Conservation (phyloP, 2,888 invertebrate species). For the Brenthis hecate region DNA sequence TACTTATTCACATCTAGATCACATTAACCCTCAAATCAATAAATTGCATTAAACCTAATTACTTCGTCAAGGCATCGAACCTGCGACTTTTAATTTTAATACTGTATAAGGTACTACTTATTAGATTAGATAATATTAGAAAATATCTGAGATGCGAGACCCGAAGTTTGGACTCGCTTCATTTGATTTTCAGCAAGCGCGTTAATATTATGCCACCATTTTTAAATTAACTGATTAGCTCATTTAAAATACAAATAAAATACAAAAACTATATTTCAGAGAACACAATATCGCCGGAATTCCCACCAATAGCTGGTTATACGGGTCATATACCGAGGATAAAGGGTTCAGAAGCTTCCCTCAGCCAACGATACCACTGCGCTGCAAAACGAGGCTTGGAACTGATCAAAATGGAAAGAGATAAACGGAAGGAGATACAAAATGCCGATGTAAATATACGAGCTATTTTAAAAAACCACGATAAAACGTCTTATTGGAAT, state of each 20-base stretch:
- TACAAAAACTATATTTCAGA: conserved; percentile 65
- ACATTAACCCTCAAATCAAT: too few species aligned
- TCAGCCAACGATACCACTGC: conserved; percentile 86
- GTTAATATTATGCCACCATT: too few species aligned
- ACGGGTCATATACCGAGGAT: conserved; percentile 88
- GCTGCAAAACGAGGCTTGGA: conserved; percentile 85
- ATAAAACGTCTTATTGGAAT: conserved; percentile 74
- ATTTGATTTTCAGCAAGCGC: too few species aligned
- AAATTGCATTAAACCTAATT: too few species aligned
- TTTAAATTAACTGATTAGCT: not conserved
- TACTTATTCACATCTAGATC: too few species aligned
- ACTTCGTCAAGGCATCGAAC: too few species aligned
- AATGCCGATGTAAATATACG: conserved; percentile 66
- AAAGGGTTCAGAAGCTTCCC: conserved; percentile 85
- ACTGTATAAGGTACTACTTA: too few species aligned
- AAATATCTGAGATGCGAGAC: too few species aligned
- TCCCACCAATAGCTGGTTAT: conserved; percentile 88
- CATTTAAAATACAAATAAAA: not conserved
- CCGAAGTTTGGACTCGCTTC: too few species aligned
- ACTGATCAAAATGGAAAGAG: conserved; percentile 81
- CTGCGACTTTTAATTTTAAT: too few species aligned
- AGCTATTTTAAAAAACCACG: conserved; percentile 66
- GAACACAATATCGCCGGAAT: conserved; percentile 84
- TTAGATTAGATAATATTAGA: too few species aligned
- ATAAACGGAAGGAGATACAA: conserved; percentile 70